Evolutionary conservation across 2,113 vertebrate species (phyloP).

Genomic region (Caranx ignobilis): DNA sequence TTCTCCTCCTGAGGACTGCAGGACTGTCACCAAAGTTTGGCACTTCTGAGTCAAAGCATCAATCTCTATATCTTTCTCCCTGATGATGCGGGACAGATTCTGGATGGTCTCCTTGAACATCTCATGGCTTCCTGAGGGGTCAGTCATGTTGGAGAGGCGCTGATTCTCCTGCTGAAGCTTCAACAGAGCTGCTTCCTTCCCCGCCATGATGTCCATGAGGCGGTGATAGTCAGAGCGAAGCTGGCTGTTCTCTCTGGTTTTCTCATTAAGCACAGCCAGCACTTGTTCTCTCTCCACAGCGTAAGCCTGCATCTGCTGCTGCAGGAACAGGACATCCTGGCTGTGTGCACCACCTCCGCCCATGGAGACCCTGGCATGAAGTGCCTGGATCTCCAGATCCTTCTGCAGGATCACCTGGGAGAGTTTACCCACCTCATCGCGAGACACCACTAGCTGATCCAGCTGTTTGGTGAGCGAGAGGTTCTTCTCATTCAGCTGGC

Average conservation of each 20-base stretch:
- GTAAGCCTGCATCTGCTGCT: constrained; percentile 94
- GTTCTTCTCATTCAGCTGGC: constrained; percentile 95
- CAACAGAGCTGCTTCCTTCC: constrained; percentile 91
- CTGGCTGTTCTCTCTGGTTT: constrained; percentile 94
- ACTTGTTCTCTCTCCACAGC: constrained; percentile 92
- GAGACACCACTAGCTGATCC: constrained; percentile 89
- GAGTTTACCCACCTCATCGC: constrained; percentile 93
- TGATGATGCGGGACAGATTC: constrained; percentile 96
- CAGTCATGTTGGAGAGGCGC: constrained; percentile 85
- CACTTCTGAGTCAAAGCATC: constrained; percentile 97
- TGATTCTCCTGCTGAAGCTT: constrained; percentile 95
- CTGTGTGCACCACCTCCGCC: constrained; percentile 80
- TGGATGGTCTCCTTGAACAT: constrained; percentile 98
- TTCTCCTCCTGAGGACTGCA: constrained; percentile 86
- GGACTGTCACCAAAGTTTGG: constrained; percentile 92
- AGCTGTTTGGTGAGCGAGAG: constrained; percentile 89
- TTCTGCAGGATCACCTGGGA: constrained; percentile 94
- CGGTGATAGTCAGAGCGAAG: constrained; percentile 93
- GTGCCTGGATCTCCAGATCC: constrained; percentile 93
- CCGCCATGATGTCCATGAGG: constrained; percentile 93
- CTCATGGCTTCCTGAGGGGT: constrained; percentile 91
- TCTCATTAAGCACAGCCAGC: constrained; percentile 93
- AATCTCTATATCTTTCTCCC: constrained; percentile 98
- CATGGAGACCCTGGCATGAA: constrained; percentile 89
- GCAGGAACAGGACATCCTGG: constrained; percentile 90